Evolutionary conservation across 2,797 vertebrate genomes (phyloP).

Genomic region (Stomatorhinus walkeri): DNA sequence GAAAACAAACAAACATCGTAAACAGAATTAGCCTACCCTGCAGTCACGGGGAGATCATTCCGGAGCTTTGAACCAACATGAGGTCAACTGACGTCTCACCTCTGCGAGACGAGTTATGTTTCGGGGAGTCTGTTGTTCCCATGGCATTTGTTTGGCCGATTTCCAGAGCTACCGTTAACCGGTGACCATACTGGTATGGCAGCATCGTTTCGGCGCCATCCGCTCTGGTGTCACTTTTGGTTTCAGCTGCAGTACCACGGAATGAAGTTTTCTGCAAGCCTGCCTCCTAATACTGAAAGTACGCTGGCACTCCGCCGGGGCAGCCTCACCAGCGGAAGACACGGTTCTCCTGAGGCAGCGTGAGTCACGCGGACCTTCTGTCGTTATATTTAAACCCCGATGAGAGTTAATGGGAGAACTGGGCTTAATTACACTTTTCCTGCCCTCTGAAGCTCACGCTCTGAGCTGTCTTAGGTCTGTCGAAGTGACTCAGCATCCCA

Average conservation of each 20-base stretch:
- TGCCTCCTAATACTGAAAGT: background rate
- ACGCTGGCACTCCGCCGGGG: background rate
- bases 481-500: background rate
- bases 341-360: background rate
- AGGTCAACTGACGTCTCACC: background rate
- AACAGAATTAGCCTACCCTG: background rate
- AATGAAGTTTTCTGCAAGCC: background rate
- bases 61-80: background rate
- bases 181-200: background rate
- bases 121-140: background rate
- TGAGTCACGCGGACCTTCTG: background rate
- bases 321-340: background rate
- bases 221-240: background rate
- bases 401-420: background rate
- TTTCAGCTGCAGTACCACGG: background rate
- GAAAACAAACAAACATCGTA: background rate
- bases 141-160: background rate
- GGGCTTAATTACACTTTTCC: background rate
- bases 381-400: background rate
- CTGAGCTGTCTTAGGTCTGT: background rate
- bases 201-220: background rate
- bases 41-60: background rate
- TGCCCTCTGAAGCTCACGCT: background rate
- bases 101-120: background rate
- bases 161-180: background rate